Evolutionary conservation across 2,888 invertebrate genomes (phyloP).

Genomic region (Xylota sylvarum): DNA sequence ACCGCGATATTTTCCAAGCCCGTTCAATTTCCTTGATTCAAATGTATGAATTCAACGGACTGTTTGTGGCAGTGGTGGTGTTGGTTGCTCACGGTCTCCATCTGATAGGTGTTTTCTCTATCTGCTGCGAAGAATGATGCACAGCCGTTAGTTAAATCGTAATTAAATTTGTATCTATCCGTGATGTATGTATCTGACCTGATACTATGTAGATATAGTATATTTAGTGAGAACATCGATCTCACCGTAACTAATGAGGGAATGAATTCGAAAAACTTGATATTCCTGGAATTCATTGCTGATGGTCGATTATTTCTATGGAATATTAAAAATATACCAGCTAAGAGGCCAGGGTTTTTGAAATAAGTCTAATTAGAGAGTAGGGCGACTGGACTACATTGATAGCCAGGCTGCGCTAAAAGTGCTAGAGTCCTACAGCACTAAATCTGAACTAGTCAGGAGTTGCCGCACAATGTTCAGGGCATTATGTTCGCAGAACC

Average conservation of each 20-base stretch:
- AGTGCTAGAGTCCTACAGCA: too few relatives aligned
- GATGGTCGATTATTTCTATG: too few relatives aligned
- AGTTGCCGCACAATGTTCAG: too few relatives aligned
- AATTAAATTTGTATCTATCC: slow-evolving; percentile 42
- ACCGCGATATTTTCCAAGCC: not conserved
- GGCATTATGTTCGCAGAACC: too few relatives aligned
- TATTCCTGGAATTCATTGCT: too few relatives aligned
- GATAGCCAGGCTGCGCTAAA: too few relatives aligned
- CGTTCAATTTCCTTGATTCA: slow-evolving; percentile 32
- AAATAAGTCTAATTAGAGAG: too few relatives aligned
- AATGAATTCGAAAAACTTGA: not conserved
- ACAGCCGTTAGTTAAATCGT: slow-evolving; percentile 41
- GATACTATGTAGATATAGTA: not conserved
- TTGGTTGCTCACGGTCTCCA: not conserved
- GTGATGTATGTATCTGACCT: slow-evolving; percentile 1
- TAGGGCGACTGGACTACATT: too few relatives aligned
- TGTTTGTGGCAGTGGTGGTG: not conserved
- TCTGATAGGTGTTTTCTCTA: slow-evolving; percentile 39
- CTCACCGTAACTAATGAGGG: slow-evolving; percentile 6
- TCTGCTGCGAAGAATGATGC: slow-evolving; percentile 7
- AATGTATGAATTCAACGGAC: slow-evolving; percentile 14
- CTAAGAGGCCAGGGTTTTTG: too few relatives aligned
- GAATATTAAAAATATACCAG: too few relatives aligned
- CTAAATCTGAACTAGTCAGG: too few relatives aligned
- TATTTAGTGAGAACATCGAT: slow-evolving; percentile 9